Evolutionary conservation across 1,140 invertebrate genomes (phyloP), one percentile per base, ranked within the genome.

Genomic region (Mycetomoellerius zeteki): DNA sequence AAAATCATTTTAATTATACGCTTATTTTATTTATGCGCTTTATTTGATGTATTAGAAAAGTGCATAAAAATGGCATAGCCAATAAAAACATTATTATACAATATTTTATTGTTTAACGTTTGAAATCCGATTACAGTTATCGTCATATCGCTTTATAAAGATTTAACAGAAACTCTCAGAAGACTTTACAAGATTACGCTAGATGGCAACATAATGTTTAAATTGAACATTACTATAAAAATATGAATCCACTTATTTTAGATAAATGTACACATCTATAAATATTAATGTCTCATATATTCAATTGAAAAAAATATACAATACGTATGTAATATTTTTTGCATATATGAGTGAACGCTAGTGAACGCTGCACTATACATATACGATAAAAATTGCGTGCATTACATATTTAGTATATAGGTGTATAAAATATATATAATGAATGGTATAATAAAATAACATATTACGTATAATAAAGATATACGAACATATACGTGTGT

Each of bases 191-290:
- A 50, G 43, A 71, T 30, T 52, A 72, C 19, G 6, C 2, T 72
- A 72, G 69, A 73, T 73, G 71, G 52, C 71, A 73, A 52, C 71
- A 56, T 52, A 2, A 5, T 73, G 50, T 33, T 56, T n/a, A 72
- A 72, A 7, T 56, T 73, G 30, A 8, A 12, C 8, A 50, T 54
- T 5, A 19, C 19, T 73, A 24, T 27, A 33, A 33, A 73, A 73
- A 56, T 37, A 56, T 73, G 2, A 52, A 19, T 72, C 1, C 0
- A 14, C 56, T 33, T 37, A 16, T 73, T 10, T 30, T 33, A 33
- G 21, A 33, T 73, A 73, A 73, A 56, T 4, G 30, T 19, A 50
- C 7, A 0, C 1, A 10, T 54, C 19, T n/a, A n/a, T 43, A 14
- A 67, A 67, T 43, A 67, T 43, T 21, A 65, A 65, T 65, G 8